A percentile compares a stretch with the other conserved stretches of the same genome.
These are phyloP conservation scores for Pseudeuparius sepicola DNA, from an alignment of 2,888 invertebrate genomes.

Conservation along the genomic window DNA sequence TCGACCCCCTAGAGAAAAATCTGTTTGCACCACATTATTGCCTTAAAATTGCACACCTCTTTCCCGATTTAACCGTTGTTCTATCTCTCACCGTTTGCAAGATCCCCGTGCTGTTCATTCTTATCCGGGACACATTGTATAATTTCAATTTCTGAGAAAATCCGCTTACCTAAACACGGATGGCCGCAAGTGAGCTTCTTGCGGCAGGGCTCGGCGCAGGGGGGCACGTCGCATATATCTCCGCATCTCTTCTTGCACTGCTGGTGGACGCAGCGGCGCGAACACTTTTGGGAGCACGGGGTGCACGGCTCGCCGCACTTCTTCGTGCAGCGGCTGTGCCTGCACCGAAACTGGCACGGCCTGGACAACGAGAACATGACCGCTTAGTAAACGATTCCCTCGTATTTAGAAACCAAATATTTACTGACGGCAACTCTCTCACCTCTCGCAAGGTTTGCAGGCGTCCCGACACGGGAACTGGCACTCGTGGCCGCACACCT, in stretches of 20 bases:
- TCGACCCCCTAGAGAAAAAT: too few relatives aligned
- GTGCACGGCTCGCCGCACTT: slow-evolving; percentile 39
- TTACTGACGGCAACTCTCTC: too few relatives aligned
- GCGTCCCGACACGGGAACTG: slow-evolving; percentile 44
- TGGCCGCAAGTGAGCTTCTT: slow-evolving; percentile 43
- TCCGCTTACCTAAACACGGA: slow-evolving; percentile 58
- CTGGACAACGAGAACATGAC: too few relatives aligned
- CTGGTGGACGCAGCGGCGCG: slow-evolving; percentile 41
- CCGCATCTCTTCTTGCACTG: slow-evolving; percentile 42
- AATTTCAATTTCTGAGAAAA: too few relatives aligned
- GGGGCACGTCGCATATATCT: slow-evolving; percentile 39
- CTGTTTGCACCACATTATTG: too few relatives aligned
- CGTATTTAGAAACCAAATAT: too few relatives aligned
- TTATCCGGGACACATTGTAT: too few relatives aligned
- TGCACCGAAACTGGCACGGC: slow-evolving; percentile 42
- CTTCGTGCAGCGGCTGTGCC: slow-evolving; percentile 43
- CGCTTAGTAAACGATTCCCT: too few relatives aligned
- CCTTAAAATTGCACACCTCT: too few relatives aligned
- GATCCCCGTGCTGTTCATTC: too few relatives aligned
- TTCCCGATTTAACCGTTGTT: too few relatives aligned
- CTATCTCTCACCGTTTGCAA: too few relatives aligned
- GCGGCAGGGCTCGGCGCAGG: slow-evolving; percentile 41
- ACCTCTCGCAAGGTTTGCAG: slow-evolving; percentile 47
- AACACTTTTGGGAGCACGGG: slow-evolving; percentile 33
- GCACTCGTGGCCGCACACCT: slow-evolving; percentile 57